phyloP scores from a whole-genome alignment of 2,888 invertebrate genomes.

The Tinea pellionella region DNA sequence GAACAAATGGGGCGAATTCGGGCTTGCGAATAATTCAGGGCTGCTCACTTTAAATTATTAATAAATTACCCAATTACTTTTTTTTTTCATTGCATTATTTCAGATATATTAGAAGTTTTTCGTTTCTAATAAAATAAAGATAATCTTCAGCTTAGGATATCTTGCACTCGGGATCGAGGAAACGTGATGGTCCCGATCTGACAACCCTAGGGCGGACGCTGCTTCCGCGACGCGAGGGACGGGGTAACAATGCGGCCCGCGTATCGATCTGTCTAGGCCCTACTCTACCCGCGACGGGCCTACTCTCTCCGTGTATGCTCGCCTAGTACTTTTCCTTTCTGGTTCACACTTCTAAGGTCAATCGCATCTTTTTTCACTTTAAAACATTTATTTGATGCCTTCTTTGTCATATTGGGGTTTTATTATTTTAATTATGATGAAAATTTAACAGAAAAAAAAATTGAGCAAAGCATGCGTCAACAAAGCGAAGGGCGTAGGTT shows the following conservation, averaged over 20 bases:
- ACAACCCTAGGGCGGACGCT: constrained; percentile 22
- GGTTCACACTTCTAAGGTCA: constrained; percentile 21
- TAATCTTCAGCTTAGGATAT: background rate
- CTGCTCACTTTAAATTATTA: background rate
- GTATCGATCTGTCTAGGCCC: constrained; percentile 56
- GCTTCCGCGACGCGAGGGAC: constrained; percentile 38
- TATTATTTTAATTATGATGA: no score
- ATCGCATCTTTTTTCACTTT: background rate
- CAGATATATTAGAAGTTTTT: no score
- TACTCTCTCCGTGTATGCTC: constrained; percentile 39
- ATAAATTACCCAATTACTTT: background rate
- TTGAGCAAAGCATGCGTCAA: no score
- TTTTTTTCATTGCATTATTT: no score
- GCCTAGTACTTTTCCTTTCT: constrained; percentile 55
- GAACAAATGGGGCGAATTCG: constrained; percentile 62
- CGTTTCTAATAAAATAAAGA: no score
- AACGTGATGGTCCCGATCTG: background rate
- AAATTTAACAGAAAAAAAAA: no score
- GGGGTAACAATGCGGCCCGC: constrained; percentile 63
- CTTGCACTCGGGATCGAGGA: background rate
- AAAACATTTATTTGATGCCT: no score
- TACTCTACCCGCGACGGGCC: constrained; percentile 27
- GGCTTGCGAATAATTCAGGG: background rate
- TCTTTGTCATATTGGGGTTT: no score
- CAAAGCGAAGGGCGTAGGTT: no score